Base-by-base conservation (phyloP, 2,113 vertebrate genomes). In the Phaethornis superciliosus region DNA sequence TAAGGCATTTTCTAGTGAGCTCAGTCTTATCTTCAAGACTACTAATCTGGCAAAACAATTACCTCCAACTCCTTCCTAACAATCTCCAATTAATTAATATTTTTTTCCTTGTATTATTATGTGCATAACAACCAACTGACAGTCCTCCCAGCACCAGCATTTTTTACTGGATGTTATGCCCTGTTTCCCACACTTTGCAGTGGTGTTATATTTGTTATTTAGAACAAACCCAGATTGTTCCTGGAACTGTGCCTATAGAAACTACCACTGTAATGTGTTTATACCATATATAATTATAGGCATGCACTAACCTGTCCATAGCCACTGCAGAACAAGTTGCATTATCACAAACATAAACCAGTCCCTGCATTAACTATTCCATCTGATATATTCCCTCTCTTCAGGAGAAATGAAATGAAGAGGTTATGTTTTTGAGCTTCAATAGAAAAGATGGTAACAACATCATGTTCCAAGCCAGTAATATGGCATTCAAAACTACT, bases 231-330 rank as follows among this genome's bases (percentile, higher is more conserved):
- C 78, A 94, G 52, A 51, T 92, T 97, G 88, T 96, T 97, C 93
- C 94, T 98, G 98, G 97, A 97, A 33, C 93, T 33, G 76, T 95
- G 97, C 97, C 98, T 97, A 98, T 96, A 98, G 98, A 98, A 98
- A 98, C 98, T 97, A 90, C 96, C 84, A 84, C 95, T 85, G 95
- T 97, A 98, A 97, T 93, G 77, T 97, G 94, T 97, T 98, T 97
- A 78, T 67, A 71, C 65, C 93, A 83, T 85, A 85, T 85, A 85
- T 98, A 98, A 98, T 98, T 98, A 97, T 67, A 85, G 79, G 44
- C 96, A 54, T 95, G 98, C 90, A 94, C 78, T 76, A 97, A 98
- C 98, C 96, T 96, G 97, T 89, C 92, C 79, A 37, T 37, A 91
- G 95, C 70, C 96, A 92, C 86, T 95, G 89, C 77, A 94, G 94